Evolutionary conservation across 1,140 invertebrate species (phyloP).

Genomic region (Zaprionus capensis): DNA sequence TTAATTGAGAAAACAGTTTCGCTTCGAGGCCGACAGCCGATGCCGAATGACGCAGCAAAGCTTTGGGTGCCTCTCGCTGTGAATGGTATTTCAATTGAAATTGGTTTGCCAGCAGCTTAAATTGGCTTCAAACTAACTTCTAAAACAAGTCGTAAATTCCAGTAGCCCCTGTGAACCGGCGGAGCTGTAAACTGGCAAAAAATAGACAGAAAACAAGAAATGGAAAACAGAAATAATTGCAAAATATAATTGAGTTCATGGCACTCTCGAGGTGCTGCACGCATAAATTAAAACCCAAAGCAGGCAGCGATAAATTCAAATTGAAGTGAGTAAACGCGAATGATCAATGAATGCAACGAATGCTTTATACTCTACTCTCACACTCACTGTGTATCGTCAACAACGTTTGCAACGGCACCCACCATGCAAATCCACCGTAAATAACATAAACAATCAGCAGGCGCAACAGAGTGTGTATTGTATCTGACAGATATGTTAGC

Average conservation of each 20-base stretch:
- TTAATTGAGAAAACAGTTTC: slow-evolving; percentile 48
- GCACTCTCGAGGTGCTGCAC: slow-evolving; percentile 62
- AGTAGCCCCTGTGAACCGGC: slow-evolving; percentile 11
- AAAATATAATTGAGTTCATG: slow-evolving; percentile 79
- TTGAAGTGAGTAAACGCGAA: slow-evolving; percentile 14
- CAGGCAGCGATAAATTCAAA: slow-evolving; percentile 23
- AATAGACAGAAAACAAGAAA: slow-evolving; percentile 28
- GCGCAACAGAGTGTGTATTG: slow-evolving; percentile 40
- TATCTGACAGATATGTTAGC: slow-evolving; percentile 61
- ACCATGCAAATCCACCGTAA: slow-evolving; percentile 64
- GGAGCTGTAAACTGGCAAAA: slow-evolving; percentile 50
- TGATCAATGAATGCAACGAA: slow-evolving; percentile 6
- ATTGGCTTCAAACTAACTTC: slow-evolving; percentile 16
- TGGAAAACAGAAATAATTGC: slow-evolving; percentile 67
- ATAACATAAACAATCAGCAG: slow-evolving; percentile 41
- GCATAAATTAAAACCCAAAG: slow-evolving; percentile 54
- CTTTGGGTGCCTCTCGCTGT: background rate
- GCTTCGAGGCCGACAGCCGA: slow-evolving; percentile 17
- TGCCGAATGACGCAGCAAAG: slow-evolving; percentile 42
- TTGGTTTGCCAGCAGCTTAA: background rate
- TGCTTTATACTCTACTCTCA: slow-evolving; percentile 1
- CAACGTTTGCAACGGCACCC: slow-evolving; percentile 32
- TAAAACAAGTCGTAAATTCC: slow-evolving; percentile 14
- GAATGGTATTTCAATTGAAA: slow-evolving; percentile 32
- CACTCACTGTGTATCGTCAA: background rate